Evolutionary conservation across 2,797 vertebrate species (phyloP), one percentile per base, ranked within the genome.

Genomic region (Melanotaenia nigrans): DNA sequence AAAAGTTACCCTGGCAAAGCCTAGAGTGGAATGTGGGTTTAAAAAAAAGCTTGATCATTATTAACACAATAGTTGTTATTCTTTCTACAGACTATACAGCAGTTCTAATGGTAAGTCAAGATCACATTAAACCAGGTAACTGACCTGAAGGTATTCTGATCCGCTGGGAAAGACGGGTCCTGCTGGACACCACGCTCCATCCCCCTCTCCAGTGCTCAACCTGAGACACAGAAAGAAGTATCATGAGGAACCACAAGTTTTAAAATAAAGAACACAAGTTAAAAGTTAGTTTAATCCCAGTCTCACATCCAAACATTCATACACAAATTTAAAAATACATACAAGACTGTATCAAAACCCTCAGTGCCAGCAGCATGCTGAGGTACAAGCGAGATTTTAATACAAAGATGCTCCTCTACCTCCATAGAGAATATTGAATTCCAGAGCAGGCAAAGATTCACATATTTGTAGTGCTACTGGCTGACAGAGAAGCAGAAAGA

Each of bases 181-280:
- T 22, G 93, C 93, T 0, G 97, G 97, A 78, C 97, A 98, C 97
- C 97, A 99, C 0, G 97, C 97, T 3, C 97, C 97, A 5, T 98
- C 97, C 0, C 97, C 97, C 0, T 96, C 96, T 0, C 94, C 96
- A 35, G 94, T 96, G 35, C 95, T 97, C 85, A 99, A 81, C 90
- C 97, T 99, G 81, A 32, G 65, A 73, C 55, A 78, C n/a, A 78
- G n/a, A 63, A 1, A 65, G 13, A 59, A 4, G 12, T 5, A 40
- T 18, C 33, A 11, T 73, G 22, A 42, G 33, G 25, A 32, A 53
- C 14, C 16, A 7, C 9, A 11, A 62, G 47, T 28, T 24, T n/a
- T 51, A 16, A 24, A 55, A 24, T 38, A 28, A 59, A 63, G 11
- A 6, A 6, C 22, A 30, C 1, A 24, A 47, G 13, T 30, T 0